Evolutionary conservation across 1,140 invertebrate genomes (phyloP).

Genomic region (Drosophila littoralis): DNA sequence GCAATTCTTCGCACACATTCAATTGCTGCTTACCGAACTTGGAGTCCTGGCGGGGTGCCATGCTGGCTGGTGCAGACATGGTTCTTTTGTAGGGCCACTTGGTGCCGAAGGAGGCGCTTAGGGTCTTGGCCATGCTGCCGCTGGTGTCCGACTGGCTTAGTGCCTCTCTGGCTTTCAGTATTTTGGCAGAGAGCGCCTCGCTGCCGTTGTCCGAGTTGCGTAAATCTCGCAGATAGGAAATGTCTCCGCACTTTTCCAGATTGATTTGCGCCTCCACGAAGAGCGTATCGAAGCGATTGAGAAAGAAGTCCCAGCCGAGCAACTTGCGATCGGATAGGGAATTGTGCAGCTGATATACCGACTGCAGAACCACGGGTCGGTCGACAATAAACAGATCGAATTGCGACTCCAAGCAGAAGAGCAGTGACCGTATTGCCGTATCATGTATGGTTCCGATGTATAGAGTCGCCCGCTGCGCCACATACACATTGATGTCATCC

Average conservation of each 20-base stretch:
- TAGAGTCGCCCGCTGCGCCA: constrained; percentile 96
- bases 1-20: neutral
- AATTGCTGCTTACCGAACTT: constrained; percentile 87
- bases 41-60: constrained; percentile 90
- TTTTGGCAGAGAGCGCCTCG: constrained; percentile 94
- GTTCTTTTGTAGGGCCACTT: constrained; percentile 98
- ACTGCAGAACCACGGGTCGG: constrained; percentile 98
- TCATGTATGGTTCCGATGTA: constrained; percentile 98
- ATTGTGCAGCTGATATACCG: constrained; percentile 97
- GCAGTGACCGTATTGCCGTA: constrained; percentile 91
- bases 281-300: constrained; percentile 97
- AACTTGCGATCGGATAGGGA: constrained; percentile 95
- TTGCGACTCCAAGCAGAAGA: constrained; percentile 95
- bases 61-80: constrained; percentile 94
- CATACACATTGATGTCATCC: constrained; percentile 97
- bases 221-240: constrained; percentile 93
- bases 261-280: constrained; percentile 97
- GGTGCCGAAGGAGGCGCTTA: constrained; percentile 95
- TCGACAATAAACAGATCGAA: constrained; percentile 98
- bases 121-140: constrained; percentile 89
- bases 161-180: constrained; percentile 95
- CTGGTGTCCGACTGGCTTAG: constrained; percentile 88
- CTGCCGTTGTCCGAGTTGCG: constrained; percentile 95
- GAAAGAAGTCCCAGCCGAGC: constrained; percentile 98
- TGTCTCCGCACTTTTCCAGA: constrained; percentile 92